Conservation (phyloP, 1,140 invertebrate species). For the Sinella curviseta region DNA sequence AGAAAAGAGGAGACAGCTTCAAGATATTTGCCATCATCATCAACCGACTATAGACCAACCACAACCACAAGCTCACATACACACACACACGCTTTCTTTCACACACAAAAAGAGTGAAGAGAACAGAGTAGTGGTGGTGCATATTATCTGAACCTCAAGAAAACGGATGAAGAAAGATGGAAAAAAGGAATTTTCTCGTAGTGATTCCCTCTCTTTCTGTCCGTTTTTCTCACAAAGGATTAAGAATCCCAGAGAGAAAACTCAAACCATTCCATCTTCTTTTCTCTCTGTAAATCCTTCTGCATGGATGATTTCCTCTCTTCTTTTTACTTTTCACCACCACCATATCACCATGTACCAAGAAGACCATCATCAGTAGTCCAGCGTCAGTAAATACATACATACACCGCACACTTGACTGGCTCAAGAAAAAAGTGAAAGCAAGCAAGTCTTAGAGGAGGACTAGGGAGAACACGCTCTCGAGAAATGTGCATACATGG, state of each 20-base stretch:
- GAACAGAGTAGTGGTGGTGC: no score
- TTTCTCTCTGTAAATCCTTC: not conserved
- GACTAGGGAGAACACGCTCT: not conserved
- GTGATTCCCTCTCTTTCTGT: not conserved
- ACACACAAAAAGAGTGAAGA: no score
- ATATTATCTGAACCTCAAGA: not conserved
- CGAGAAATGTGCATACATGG: not conserved
- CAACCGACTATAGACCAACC: not conserved
- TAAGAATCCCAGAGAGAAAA: conserved; percentile 10
- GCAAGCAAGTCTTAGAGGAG: not conserved
- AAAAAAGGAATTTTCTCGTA: not conserved
- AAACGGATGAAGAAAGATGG: not conserved
- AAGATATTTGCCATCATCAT: conserved; percentile 10
- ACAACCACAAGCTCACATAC: no score
- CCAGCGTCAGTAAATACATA: no score
- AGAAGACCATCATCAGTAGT: not conserved
- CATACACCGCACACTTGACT: no score
- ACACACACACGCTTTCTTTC: no score
- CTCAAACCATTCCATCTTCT: conserved; percentile 6
- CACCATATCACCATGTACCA: not conserved
- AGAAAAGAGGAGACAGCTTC: not conserved
- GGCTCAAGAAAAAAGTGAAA: conserved; percentile 15
- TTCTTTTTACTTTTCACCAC: not conserved
- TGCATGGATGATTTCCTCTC: not conserved
- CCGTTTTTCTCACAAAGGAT: conserved; percentile 12